phyloP scores from a whole-genome alignment of 2,888 invertebrate species.

The Gonocerus acuteangulatus region DNA sequence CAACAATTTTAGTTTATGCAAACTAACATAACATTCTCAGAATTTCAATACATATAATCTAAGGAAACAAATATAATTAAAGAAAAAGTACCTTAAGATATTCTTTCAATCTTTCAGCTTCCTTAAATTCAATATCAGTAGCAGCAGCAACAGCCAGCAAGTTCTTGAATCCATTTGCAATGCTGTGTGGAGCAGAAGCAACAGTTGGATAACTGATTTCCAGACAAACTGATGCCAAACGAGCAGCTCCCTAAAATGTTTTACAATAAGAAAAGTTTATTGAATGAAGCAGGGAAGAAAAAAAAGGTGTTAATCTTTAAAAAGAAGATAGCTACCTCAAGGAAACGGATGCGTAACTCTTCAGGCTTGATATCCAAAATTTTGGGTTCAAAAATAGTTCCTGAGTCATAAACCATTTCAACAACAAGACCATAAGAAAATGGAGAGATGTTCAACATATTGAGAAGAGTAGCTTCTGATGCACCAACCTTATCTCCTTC shows the following conservation, averaged over 20 bases:
- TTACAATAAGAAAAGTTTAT: neutral
- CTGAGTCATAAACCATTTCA: constrained; percentile 95
- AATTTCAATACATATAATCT: too few species aligned
- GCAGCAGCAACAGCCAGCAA: constrained; percentile 91
- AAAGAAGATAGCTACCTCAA: constrained; percentile 50
- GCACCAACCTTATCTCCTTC: constrained; percentile 97
- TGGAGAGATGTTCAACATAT: constrained; percentile 99
- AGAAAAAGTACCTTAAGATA: constrained; percentile 74
- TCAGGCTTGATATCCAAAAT: constrained; percentile 98
- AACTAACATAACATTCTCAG: too few species aligned
- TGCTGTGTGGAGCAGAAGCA: constrained; percentile 94
- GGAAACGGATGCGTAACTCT: constrained; percentile 82
- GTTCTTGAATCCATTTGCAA: constrained; percentile 97
- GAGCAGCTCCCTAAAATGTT: constrained; percentile 73
- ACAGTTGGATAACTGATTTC: constrained; percentile 93
- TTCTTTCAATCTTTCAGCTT: constrained; percentile 87
- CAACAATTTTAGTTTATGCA: too few species aligned
- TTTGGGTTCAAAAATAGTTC: constrained; percentile 92
- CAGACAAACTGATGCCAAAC: constrained; percentile 88
- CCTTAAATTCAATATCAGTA: constrained; percentile 91
- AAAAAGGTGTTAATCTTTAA: too few species aligned
- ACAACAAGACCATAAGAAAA: constrained; percentile 97
- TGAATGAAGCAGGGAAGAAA: neutral
- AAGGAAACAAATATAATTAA: too few species aligned
- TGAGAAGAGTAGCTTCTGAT: constrained; percentile 94